Evolutionary conservation across 92 coral and sea anemone species (phyloP).

Genomic region (Parazoanthus darwini): DNA sequence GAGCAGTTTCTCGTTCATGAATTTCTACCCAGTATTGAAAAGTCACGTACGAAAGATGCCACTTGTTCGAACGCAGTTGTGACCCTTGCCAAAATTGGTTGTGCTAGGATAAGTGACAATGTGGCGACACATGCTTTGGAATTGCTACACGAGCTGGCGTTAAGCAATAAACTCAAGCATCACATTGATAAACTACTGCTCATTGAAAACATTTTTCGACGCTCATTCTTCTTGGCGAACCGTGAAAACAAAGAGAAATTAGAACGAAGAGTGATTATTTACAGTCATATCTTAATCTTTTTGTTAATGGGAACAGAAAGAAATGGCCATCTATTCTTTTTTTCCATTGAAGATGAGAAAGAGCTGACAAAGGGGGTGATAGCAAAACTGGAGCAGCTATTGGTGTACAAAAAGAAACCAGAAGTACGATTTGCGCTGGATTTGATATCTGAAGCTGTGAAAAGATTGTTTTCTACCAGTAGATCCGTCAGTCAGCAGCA

Average conservation of each 20-base stretch:
- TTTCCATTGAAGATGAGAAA: background rate
- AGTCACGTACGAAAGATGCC: background rate
- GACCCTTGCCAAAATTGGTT: constrained; percentile 10
- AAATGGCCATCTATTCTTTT: background rate
- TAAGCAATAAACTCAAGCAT: background rate
- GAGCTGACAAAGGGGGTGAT: background rate
- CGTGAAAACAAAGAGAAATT: background rate
- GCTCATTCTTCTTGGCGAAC: background rate
- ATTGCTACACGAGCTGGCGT: background rate
- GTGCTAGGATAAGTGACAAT: constrained; percentile 8
- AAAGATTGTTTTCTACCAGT: background rate
- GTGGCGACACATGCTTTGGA: constrained; percentile 11
- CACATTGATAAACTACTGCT: constrained; percentile 7
- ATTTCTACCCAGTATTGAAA: background rate
- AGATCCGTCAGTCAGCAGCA: background rate
- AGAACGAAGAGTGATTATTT: background rate
- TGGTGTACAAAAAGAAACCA: background rate
- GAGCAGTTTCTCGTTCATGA: constrained; percentile 1
- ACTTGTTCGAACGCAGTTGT: background rate
- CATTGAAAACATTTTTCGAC: constrained; percentile 3
- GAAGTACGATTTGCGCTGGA: background rate
- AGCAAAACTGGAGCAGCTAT: background rate
- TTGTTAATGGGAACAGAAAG: background rate
- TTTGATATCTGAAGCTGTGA: background rate
- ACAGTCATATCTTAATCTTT: background rate